Conservation (phyloP, 2,797 vertebrate genomes). For the Rousettus madagascariensis region DNA sequence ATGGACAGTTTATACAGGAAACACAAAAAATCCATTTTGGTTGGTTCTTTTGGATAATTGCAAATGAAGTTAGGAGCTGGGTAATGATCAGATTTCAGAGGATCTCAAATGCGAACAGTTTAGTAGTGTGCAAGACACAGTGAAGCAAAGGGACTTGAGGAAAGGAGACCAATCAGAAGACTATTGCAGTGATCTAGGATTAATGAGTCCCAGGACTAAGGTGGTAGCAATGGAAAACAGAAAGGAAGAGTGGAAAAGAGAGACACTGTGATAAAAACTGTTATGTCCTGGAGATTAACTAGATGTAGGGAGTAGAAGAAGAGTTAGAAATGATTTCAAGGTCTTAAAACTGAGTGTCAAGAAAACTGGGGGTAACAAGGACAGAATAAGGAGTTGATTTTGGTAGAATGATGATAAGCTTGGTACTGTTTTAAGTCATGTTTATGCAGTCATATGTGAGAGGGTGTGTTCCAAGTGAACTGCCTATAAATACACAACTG, state of each 20-base stretch:
- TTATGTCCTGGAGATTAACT: not conserved
- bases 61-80: not conserved
- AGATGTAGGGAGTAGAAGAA: not conserved
- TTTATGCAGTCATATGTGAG: constrained; percentile 53
- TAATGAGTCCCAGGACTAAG: not conserved
- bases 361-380: not conserved
- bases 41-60: not conserved
- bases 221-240: not conserved
- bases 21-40: not conserved
- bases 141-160: not conserved
- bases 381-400: constrained; percentile 2
- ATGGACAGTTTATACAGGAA: not conserved
- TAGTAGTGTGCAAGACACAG: not conserved
- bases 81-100: not conserved
- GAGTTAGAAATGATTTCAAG: not conserved
- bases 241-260: not conserved
- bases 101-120: not conserved
- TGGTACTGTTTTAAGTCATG: constrained; percentile 43
- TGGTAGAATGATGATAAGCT: not conserved
- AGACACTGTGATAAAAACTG: not conserved
- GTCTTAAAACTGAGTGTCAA: not conserved
- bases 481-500: constrained; percentile 43
- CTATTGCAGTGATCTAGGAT: not conserved
- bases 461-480: constrained; percentile 22
- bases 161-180: not conserved